phyloP scores from a whole-genome alignment of 1,140 invertebrate species.

The Pachypeltis micranthus region DNA sequence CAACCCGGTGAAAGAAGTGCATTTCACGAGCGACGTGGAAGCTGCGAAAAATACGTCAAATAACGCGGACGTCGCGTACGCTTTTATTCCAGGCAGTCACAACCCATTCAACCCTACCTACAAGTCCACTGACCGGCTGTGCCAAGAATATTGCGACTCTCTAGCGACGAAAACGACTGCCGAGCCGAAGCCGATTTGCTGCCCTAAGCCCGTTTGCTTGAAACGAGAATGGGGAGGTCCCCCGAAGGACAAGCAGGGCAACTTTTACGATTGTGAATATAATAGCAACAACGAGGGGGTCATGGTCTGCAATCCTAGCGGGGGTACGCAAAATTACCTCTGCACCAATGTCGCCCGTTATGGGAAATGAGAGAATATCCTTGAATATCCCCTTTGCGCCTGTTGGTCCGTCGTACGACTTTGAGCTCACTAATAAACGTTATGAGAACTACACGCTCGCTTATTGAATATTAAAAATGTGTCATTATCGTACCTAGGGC shows the following conservation, averaged over 20 bases:
- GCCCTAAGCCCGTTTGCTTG: not conserved
- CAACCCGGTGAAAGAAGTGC: not conserved
- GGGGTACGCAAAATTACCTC: not conserved
- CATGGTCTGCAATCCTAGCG: not conserved
- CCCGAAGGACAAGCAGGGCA: not conserved
- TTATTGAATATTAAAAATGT: too few species aligned
- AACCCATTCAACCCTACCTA: slow-evolving; percentile 1
- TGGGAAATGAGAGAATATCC: too few species aligned
- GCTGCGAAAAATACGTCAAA: not conserved
- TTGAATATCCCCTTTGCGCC: too few species aligned
- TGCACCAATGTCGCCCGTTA: too few species aligned
- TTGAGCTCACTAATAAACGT: too few species aligned
- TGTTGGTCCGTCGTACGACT: too few species aligned
- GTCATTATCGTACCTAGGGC: too few species aligned
- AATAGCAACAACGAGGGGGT: not conserved
- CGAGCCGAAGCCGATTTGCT: not conserved
- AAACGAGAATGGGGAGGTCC: not conserved
- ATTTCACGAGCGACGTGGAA: not conserved
- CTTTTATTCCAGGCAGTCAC: not conserved
- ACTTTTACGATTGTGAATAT: not conserved
- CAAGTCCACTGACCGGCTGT: not conserved
- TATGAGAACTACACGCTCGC: too few species aligned
- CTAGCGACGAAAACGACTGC: not conserved
- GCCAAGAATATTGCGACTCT: not conserved
- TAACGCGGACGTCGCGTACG: not conserved